Evolutionary conservation across 2,888 invertebrate genomes (phyloP), one percentile per base, ranked within the genome.

Genomic region (Ectemnius lituratus): DNA sequence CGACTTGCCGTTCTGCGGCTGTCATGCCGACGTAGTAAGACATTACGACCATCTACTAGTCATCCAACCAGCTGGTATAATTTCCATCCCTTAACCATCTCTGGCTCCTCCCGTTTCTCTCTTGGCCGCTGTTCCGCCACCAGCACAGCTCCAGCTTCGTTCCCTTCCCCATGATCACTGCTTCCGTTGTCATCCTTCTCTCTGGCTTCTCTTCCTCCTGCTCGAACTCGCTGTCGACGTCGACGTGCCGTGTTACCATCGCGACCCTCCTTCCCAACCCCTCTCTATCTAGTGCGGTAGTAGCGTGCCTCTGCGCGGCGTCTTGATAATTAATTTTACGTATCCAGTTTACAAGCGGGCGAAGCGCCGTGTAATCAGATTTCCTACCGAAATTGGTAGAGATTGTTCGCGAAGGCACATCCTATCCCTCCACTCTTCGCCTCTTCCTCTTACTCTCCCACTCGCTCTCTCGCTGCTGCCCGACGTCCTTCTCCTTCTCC

Each of bases 281-380:
- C n/a, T 14, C 16, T 16, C 58, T 18, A 58, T 52, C 27, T 63
- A 14, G 58, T 20, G 14, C 56, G 58, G 52, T 46, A 58, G 52
- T 46, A 58, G 63, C 46, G 49, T 37, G 56, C 52, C 8, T 14
- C 5, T 13, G 52, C 52, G 52, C 16, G 70, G 73, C 80, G 80
- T 75, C 79, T 78, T 84, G 86, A 87, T 87, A 87, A 88, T 88
- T 88, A 88, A 88, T 88, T 88, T 88, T 86, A 86, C 87, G 87
- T 85, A 88, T 88, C 84, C 87, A 85, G 88, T 88, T 88, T 88
- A 88, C 86, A 84, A 86, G 86, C 85, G 82, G 80, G 83, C 85
- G 84, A 73, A 78, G 82, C 82, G 82, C 71, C 80, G 84, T 78
- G 84, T 88, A 88, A 88, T 88, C 87, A 84, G 85, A 86, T 88